phyloP scores from a whole-genome alignment of 2,113 vertebrate species.

The Calyptomena viridis region DNA sequence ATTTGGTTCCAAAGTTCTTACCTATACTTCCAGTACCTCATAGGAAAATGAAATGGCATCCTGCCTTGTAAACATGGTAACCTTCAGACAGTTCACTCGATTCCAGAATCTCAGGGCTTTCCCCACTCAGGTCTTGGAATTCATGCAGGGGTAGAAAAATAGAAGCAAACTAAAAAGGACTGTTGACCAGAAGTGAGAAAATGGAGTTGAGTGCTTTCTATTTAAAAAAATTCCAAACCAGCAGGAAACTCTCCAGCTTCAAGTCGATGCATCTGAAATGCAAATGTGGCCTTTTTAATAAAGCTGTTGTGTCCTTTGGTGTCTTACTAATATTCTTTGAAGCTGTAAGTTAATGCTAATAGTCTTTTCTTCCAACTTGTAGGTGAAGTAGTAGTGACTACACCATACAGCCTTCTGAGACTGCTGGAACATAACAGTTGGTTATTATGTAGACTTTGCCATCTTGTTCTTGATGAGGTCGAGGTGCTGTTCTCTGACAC shows the following conservation, averaged over 20 bases:
- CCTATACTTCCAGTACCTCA: background rate
- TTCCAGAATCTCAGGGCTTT: background rate
- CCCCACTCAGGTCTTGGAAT: background rate
- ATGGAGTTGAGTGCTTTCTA: background rate
- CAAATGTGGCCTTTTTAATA: background rate
- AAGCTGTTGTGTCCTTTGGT: fast-evolving
- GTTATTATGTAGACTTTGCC: constrained; percentile 81
- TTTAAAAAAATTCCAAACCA: background rate
- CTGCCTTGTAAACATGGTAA: background rate
- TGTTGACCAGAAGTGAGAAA: background rate
- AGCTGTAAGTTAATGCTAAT: background rate
- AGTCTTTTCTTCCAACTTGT: background rate
- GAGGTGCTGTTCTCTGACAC: constrained; percentile 79
- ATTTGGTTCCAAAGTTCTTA: background rate
- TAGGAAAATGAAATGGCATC: background rate
- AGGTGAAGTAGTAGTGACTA: constrained; percentile 88
- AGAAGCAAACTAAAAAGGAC: background rate
- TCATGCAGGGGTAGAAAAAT: background rate
- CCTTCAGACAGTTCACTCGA: background rate
- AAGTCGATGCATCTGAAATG: background rate
- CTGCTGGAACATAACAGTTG: constrained; percentile 76
- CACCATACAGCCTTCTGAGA: constrained; percentile 80
- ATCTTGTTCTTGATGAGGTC: constrained; percentile 85
- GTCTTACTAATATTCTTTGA: background rate
- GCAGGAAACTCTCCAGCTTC: background rate